Evolutionary conservation across 2,113 vertebrate species (phyloP).

Genomic region (Neotragus moschatus): DNA sequence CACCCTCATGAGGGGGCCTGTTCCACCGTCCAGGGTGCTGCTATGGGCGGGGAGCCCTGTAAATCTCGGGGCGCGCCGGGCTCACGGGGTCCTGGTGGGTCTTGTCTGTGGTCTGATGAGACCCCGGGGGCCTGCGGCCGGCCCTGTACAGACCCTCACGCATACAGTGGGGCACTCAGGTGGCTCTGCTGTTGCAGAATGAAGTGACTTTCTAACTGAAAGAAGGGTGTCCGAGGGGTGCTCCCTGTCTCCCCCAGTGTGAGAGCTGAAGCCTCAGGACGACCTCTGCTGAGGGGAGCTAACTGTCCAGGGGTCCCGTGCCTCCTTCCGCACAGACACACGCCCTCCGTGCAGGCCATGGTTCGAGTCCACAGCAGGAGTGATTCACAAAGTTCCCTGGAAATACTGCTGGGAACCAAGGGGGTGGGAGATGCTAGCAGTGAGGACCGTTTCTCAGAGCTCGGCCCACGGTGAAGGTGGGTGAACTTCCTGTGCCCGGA

Average conservation of each 20-base stretch:
- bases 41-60: neutral
- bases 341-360: neutral
- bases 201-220: neutral
- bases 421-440: too few species aligned
- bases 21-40: rapidly evolving
- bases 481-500: rapidly evolving
- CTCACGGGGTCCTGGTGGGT: rapidly evolving
- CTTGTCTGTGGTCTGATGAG: neutral
- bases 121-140: rapidly evolving
- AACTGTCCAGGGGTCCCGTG: rapidly evolving
- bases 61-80: rapidly evolving
- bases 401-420: neutral
- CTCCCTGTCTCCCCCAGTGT: rapidly evolving
- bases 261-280: rapidly evolving
- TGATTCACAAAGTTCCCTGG: neutral
- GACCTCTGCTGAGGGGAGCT: neutral
- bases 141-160: neutral
- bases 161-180: neutral
- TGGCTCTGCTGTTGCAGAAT: neutral
- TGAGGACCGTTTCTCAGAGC: neutral
- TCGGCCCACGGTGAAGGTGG: rapidly evolving
- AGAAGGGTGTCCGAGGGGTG: neutral
- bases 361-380: neutral
- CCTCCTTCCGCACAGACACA: neutral
- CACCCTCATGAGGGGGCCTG: neutral